Evolutionary conservation across 2,113 vertebrate species (phyloP).

Genomic region (Gulo gulo): DNA sequence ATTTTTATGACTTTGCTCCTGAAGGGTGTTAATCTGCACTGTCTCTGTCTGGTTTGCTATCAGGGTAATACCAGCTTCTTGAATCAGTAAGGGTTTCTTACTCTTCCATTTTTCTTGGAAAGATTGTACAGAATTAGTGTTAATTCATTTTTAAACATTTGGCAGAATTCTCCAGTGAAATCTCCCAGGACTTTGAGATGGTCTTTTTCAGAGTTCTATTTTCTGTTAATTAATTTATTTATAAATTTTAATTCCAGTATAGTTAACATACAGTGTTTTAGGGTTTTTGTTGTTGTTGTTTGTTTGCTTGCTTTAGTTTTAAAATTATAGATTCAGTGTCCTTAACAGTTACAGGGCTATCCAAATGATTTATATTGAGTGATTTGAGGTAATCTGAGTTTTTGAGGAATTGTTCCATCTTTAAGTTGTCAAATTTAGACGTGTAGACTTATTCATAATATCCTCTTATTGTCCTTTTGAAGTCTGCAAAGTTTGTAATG

Average conservation of each 20-base stretch:
- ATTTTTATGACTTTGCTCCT: background rate
- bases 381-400: background rate
- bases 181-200: background rate
- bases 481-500: background rate
- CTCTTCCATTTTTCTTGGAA: background rate
- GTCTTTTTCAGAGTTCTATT: background rate
- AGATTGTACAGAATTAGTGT: background rate
- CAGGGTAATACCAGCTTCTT: background rate
- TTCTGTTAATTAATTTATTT: background rate
- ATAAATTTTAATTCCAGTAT: background rate
- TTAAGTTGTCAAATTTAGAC: background rate
- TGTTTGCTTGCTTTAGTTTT: background rate
- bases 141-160: background rate
- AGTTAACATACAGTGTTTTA: background rate
- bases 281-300: background rate
- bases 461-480: background rate
- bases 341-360: background rate
- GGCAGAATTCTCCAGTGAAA: background rate
- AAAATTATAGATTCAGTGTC: background rate
- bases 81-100: background rate
- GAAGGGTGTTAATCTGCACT: background rate
- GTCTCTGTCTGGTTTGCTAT: background rate
- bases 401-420: background rate
- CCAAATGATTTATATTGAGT: background rate
- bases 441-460: background rate